phyloP scores from a whole-genome alignment of 2,113 vertebrate species.

The Sceloporus undulatus region DNA sequence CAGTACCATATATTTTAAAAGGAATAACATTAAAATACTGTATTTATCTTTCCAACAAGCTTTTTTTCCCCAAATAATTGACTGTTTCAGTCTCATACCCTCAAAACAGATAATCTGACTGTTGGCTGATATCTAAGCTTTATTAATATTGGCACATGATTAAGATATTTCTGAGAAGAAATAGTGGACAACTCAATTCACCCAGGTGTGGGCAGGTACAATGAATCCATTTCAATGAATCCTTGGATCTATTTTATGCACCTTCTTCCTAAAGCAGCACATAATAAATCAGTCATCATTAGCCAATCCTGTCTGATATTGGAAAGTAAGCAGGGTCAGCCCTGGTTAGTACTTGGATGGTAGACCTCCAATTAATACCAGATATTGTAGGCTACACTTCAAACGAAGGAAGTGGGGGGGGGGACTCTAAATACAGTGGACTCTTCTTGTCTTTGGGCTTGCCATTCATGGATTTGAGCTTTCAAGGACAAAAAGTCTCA shows the following conservation, averaged over 20 bases:
- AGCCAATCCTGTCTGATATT: too few relatives aligned
- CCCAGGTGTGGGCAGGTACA: conserved; percentile 31
- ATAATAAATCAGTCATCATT: too few relatives aligned
- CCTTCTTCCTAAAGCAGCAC: neutral
- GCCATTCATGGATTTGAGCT: too few relatives aligned
- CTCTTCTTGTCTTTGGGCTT: too few relatives aligned
- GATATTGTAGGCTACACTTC: too few relatives aligned
- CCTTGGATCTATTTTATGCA: conserved; percentile 44
- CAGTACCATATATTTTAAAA: neutral
- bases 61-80: neutral
- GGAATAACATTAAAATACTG: neutral
- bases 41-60: neutral
- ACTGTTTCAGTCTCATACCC: conserved; percentile 40
- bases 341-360: too few relatives aligned
- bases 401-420: too few relatives aligned
- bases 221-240: conserved; percentile 52
- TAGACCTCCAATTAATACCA: too few relatives aligned
- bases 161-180: conserved; percentile 51
- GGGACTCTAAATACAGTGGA: too few relatives aligned
- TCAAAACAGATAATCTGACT: conserved; percentile 50
- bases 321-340: too few relatives aligned
- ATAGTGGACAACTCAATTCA: conserved; percentile 43
- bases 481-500: too few relatives aligned
- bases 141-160: conserved; percentile 50
- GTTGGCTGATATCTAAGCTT: conserved; percentile 30